Percentiles rank a stretch among this genome's conserved stretches.
These are phyloP conservation scores for Teleopsis dalmanni DNA, from an alignment of 1,140 invertebrate genomes.

Conservation along the genomic window DNA sequence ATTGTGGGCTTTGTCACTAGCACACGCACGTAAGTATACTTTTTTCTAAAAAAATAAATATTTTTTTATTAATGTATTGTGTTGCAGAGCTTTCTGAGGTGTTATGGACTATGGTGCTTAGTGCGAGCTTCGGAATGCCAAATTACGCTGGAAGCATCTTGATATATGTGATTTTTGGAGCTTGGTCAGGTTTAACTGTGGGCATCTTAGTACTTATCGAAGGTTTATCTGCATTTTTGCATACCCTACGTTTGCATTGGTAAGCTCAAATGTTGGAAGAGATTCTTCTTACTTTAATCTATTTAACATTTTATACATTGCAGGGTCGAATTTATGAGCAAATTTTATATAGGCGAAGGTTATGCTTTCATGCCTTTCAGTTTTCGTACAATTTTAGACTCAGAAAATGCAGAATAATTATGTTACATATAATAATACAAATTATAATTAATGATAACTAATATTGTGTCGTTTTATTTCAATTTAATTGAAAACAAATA, in stretches of 20 bases:
- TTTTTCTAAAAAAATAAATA: background rate
- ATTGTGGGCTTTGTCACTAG: conserved; percentile 90
- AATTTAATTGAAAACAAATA: no score
- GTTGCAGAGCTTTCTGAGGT: conserved; percentile 79
- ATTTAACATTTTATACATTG: background rate
- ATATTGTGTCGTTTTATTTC: no score
- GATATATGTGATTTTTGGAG: conserved; percentile 70
- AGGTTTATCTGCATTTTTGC: conserved; percentile 95
- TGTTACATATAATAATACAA: background rate
- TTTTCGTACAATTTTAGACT: conserved; percentile 77
- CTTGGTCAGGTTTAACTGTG: conserved; percentile 82
- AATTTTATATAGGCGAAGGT: conserved; percentile 88
- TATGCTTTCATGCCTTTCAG: conserved; percentile 89
- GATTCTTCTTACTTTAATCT: conserved; percentile 53
- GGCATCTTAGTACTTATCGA: conserved; percentile 96
- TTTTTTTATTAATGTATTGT: background rate
- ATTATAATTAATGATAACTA: background rate
- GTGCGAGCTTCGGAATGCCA: conserved; percentile 17
- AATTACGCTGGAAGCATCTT: conserved; percentile 31
- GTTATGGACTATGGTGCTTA: conserved; percentile 78
- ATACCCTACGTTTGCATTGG: conserved; percentile 97
- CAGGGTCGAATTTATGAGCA: conserved; percentile 97
- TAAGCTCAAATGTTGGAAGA: conserved; percentile 48
- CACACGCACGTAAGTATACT: conserved; percentile 71
- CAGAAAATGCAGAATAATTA: no score